phyloP scores from a whole-genome alignment of 64 coral and sea anemone species.

The Pocillopora damicornis region DNA sequence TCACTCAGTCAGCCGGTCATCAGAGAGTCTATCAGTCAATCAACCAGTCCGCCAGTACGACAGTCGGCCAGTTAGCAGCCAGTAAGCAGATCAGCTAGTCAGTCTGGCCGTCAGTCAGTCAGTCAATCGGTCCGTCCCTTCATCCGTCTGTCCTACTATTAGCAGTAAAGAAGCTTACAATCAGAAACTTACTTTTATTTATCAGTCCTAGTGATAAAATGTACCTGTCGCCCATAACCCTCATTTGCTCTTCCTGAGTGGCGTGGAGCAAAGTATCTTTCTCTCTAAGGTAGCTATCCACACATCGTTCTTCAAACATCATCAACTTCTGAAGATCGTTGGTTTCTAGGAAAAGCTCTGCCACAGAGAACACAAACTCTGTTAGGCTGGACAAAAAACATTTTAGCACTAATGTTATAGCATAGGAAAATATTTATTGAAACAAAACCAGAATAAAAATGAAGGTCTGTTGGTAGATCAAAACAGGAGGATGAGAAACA shows the following conservation, averaged over 20 bases:
- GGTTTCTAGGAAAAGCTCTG: constrained; percentile 72
- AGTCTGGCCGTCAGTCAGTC: neutral
- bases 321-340: constrained; percentile 60
- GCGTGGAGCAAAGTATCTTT: constrained; percentile 86
- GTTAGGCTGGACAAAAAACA: neutral
- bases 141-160: neutral
- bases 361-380: neutral
- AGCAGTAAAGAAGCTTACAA: neutral
- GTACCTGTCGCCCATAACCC: constrained; percentile 73
- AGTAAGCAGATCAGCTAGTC: neutral
- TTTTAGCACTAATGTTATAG: neutral
- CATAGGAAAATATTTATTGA: too few relatives aligned
- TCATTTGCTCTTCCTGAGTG: constrained; percentile 65
- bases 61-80: neutral
- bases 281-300: constrained; percentile 58
- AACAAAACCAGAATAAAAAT: too few relatives aligned
- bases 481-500: too few relatives aligned
- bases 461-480: too few relatives aligned
- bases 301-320: constrained; percentile 86
- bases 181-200: neutral
- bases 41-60: neutral
- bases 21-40: neutral
- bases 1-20: too few relatives aligned
- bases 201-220: neutral
- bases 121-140: neutral